Conservation (phyloP, 2,888 invertebrate genomes). For the Phortica magna region DNA sequence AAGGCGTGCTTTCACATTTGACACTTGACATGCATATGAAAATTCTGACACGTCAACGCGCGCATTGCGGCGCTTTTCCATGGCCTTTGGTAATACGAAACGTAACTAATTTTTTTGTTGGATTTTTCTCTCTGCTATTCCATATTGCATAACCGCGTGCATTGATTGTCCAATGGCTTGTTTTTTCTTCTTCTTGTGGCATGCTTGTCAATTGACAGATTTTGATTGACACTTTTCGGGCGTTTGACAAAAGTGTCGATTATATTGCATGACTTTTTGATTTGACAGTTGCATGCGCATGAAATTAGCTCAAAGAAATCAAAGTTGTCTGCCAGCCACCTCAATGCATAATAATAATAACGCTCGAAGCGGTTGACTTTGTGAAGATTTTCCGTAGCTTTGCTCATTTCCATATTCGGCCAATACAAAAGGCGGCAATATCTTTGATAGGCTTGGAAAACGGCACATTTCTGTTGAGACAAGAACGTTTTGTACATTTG, state of each 20-base stretch:
- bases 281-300: slow-evolving; percentile 32
- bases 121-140: slow-evolving; percentile 40
- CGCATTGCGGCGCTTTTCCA: slow-evolving; percentile 46
- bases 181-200: slow-evolving; percentile 36
- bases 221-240: slow-evolving; percentile 60
- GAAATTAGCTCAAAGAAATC: slow-evolving; percentile 36
- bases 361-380: not conserved
- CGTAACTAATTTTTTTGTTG: slow-evolving; percentile 49
- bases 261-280: slow-evolving; percentile 43
- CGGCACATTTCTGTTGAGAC: not conserved
- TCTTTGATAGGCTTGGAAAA: slow-evolving; percentile 19
- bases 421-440: not conserved
- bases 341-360: not conserved
- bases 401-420: not conserved
- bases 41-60: slow-evolving; percentile 78
- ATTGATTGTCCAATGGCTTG: slow-evolving; percentile 31
- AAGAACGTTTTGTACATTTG: slow-evolving; percentile 33
- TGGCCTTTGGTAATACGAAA: slow-evolving; percentile 57
- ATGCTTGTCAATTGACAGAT: slow-evolving; percentile 47
- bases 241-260: slow-evolving; percentile 68
- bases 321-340: not conserved
- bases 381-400: slow-evolving; percentile 1
- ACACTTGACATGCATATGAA: slow-evolving; percentile 77
- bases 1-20: slow-evolving; percentile 57
- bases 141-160: slow-evolving; percentile 8